Percentiles rank a stretch among this genome's conserved stretches.
These are phyloP conservation scores for Python bivittatus DNA, from an alignment of 2,113 vertebrate species.

Conservation along the genomic window DNA sequence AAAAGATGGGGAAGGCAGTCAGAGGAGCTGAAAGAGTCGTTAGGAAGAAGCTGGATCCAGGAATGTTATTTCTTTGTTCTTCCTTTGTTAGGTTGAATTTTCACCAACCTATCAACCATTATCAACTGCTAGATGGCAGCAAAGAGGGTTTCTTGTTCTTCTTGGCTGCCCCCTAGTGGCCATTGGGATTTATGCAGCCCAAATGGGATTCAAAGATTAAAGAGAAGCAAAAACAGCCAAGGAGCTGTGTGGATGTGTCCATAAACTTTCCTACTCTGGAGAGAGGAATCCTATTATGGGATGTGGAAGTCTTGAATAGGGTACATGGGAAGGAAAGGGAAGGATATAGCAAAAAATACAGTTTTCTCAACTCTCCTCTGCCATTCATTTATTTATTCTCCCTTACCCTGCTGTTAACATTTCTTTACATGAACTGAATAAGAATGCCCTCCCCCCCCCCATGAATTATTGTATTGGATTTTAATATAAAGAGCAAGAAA, in stretches of 20 bases:
- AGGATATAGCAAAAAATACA: neutral
- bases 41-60: neutral
- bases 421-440: neutral
- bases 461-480: neutral
- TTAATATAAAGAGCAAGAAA: neutral
- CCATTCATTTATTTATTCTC: neutral
- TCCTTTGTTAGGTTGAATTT: no score
- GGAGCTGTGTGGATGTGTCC: neutral
- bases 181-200: no score
- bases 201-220: no score
- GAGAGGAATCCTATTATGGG: neutral
- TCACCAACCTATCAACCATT: no score
- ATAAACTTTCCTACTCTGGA: neutral
- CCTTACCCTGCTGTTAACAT: neutral
- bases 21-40: constrained; percentile 31
- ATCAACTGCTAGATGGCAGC: no score
- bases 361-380: neutral
- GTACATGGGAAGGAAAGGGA: neutral
- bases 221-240: no score
- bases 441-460: neutral
- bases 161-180: no score
- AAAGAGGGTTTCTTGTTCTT: no score
- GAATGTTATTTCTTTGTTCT: no score
- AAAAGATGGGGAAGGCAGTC: constrained; percentile 45
- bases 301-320: neutral